Base-by-base conservation (phyloP, 2,888 invertebrate genomes). In the Nephrotoma flavescens region DNA sequence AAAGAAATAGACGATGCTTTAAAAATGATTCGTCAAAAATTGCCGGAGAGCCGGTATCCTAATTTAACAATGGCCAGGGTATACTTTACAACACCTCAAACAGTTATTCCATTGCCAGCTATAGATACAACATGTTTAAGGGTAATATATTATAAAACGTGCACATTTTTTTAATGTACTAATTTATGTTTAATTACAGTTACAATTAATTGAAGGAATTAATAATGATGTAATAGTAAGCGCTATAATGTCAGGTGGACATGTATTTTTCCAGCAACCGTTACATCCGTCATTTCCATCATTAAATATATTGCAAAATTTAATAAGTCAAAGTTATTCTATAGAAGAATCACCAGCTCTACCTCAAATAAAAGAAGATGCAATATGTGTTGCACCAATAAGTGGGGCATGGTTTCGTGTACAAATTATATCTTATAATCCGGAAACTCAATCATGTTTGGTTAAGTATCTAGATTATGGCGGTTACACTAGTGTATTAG, bases 391-490 rank as follows among this genome's bases (percentile, higher is more conserved):
- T 9, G 97, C 97, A 9, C 96, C 96, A 83, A 94, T 95, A 89
- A 89, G 89, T 88, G 94, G 94, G 89, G 95, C 95, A 89, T 99
- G 99, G 99, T 97, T 96, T 92, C 94, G 98, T 89, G 97, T 96
- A 12, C 95, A 96, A 92, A 95, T 98, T 86, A 93, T 96, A 87
- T 92, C 93, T 86, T 93, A 94, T 52, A 95, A 95, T 88, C 94
- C 94, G 88, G 94, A 95, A 86, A 94, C 93, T 85, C 94, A 95
- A 89, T 94, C 94, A 83, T 96, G 96, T 89, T 94, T 97, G 88
- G 95, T 98, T 87, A 96, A 96, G 92, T 95, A 97, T 91, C 95
- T 99, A 86, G 99, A 99, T 92, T 97, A 97, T 90, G 99, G 99
- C 86, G 99, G 99, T 86, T 99, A 96, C 91, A 94, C 95, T 90